phyloP scores from a whole-genome alignment of 2,888 invertebrate genomes.

The Protodeltote pygarga region DNA sequence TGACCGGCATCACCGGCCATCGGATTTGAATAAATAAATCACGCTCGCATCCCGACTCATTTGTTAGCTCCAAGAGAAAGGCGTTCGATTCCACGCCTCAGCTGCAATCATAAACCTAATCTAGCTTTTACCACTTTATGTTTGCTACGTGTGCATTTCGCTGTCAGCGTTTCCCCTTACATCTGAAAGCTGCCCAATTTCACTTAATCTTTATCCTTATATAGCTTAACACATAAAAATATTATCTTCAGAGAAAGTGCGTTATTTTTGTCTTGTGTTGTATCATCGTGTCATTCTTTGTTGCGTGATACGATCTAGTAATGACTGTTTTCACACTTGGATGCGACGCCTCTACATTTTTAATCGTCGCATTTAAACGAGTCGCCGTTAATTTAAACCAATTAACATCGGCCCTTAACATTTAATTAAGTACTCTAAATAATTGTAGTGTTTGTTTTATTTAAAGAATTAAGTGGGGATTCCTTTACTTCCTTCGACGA shows the following conservation, averaged over 20 bases:
- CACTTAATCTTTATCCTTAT: conserved; percentile 61
- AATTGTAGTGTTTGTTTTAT: conserved; percentile 32
- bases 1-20: conserved; percentile 69
- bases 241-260: conserved; percentile 73
- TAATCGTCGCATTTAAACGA: conserved; percentile 25
- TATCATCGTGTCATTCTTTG: conserved; percentile 51
- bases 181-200: conserved; percentile 54
- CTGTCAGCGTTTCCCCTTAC: conserved; percentile 49
- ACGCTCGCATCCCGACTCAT: conserved; percentile 73
- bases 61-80: conserved; percentile 80
- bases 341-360: conserved; percentile 13
- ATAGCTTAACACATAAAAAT: conserved; percentile 59
- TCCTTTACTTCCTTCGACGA: conserved; percentile 16
- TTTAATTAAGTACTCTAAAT: conserved; percentile 48
- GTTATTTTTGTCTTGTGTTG: conserved; percentile 54
- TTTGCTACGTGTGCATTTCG: conserved; percentile 61
- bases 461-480: conserved; percentile 17
- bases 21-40: conserved; percentile 83
- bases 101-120: conserved; percentile 69
- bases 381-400: conserved; percentile 52
- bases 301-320: conserved; percentile 54
- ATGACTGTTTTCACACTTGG: conserved; percentile 58
- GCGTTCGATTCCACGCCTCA: conserved; percentile 74
- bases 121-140: conserved; percentile 72
- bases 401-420: conserved; percentile 45